A percentile compares a stretch with the other conserved stretches of the same genome.
These are phyloP conservation scores for Vimba vimba DNA, from an alignment of 2,113 vertebrate genomes.

Conservation along the genomic window DNA sequence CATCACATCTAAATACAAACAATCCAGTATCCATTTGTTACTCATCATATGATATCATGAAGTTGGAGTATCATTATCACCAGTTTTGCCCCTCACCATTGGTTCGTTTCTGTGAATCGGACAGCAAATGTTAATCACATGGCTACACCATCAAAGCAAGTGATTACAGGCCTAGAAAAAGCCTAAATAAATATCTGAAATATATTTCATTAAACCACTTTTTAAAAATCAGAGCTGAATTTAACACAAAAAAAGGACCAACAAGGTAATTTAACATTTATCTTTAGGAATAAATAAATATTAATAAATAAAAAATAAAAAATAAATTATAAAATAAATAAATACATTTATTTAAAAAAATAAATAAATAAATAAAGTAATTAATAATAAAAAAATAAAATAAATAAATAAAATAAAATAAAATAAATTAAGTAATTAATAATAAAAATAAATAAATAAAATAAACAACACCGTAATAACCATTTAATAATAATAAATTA, in stretches of 20 bases:
- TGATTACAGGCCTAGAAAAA: neutral
- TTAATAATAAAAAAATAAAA: no score
- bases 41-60: neutral
- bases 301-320: neutral
- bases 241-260: neutral
- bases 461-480: neutral
- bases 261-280: neutral
- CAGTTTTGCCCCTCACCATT: neutral
- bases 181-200: neutral
- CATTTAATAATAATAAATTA: neutral
- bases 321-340: neutral
- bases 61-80: neutral
- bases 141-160: neutral
- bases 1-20: neutral
- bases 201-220: neutral
- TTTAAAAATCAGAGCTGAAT: neutral
- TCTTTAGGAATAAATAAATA: neutral
- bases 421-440: neutral
- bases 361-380: no score
- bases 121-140: conserved; percentile 15
- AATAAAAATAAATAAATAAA: neutral
- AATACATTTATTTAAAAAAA: neutral
- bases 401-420: no score
- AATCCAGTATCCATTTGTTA: neutral
- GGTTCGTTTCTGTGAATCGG: neutral